A percentile compares a stretch with the other conserved stretches of the same genome.
These are phyloP conservation scores for Chrysochloris asiatica DNA, from an alignment of 2,113 vertebrate genomes.

Conservation along the genomic window DNA sequence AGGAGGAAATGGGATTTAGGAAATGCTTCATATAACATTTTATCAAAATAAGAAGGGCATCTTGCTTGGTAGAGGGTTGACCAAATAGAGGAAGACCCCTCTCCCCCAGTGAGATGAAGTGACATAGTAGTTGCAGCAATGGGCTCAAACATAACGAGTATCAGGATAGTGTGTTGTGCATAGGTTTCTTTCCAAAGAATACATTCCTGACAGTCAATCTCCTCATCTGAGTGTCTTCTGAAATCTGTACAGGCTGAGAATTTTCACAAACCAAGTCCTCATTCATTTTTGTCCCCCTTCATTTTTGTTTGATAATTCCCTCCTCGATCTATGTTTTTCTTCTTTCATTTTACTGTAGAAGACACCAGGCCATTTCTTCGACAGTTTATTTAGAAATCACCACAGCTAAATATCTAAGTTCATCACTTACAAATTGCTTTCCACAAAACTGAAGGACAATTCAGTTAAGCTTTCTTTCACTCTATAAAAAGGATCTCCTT, in stretches of 20 bases:
- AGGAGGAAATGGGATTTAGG: not conserved
- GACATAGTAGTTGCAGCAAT: no score
- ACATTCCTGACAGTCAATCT: not conserved
- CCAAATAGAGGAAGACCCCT: no score
- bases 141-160: no score
- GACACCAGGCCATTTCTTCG: not conserved
- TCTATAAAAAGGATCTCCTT: no score
- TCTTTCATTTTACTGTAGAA: not conserved
- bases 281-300: not conserved
- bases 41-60: not conserved
- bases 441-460: not conserved
- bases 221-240: not conserved
- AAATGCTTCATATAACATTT: not conserved
- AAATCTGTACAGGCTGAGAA: not conserved
- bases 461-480: not conserved
- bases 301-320: not conserved
- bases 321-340: not conserved
- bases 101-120: no score
- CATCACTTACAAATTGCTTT: not conserved
- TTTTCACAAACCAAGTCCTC: not conserved
- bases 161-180: no score
- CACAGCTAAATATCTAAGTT: conserved; percentile 1
- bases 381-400: not conserved
- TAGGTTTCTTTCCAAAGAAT: not conserved
- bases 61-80: no score